Evolutionary conservation across 2,797 vertebrate species (phyloP).

Genomic region (Glyptemys insculpta): DNA sequence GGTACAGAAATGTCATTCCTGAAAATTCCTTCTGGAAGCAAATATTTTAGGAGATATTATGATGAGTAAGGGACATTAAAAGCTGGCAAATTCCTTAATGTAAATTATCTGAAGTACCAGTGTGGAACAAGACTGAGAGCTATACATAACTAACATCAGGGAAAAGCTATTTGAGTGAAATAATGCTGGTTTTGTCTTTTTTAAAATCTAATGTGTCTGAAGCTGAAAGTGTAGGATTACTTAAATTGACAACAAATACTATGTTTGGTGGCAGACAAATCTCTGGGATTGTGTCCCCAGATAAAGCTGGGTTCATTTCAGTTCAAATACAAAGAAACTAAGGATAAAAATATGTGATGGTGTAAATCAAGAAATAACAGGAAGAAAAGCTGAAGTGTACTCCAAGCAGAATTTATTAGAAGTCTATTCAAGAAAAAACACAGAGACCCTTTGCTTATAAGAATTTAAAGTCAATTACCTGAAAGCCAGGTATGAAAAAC

Average conservation of each 20-base stretch:
- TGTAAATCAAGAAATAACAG: slow-evolving; percentile 47
- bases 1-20: not conserved
- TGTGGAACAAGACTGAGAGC: not conserved
- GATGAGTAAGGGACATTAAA: not conserved
- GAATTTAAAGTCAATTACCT: slow-evolving; percentile 83
- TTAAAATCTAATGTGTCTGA: not conserved
- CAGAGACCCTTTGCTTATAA: slow-evolving; percentile 85
- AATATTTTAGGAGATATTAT: not conserved
- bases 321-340: not conserved
- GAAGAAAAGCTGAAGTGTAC: slow-evolving; percentile 67
- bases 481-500: slow-evolving; percentile 82
- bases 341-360: not conserved
- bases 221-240: not conserved
- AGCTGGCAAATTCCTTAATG: not conserved
- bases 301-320: not conserved
- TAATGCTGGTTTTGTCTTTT: not conserved
- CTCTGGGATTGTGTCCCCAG: not conserved
- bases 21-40: not conserved
- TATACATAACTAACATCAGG: not conserved
- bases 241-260: not conserved
- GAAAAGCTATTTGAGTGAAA: not conserved
- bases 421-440: slow-evolving; percentile 87
- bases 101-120: not conserved
- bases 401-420: slow-evolving; percentile 94
- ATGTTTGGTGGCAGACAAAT: not conserved